Evolutionary conservation across 1,140 invertebrate genomes (phyloP), one percentile per base, ranked within the genome.

Genomic region (Philopotamus ludificatus): DNA sequence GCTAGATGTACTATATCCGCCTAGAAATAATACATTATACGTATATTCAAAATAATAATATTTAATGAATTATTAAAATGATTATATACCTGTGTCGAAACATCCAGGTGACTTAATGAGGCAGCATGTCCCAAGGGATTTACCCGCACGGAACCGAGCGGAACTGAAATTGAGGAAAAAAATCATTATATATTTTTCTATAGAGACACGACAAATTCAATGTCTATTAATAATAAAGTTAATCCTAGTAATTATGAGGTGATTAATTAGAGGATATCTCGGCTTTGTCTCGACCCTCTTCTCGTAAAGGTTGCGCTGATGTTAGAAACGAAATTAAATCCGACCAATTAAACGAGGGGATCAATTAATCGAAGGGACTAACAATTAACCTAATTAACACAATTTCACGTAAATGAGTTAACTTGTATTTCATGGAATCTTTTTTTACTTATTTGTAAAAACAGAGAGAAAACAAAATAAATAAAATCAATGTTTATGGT

Each of bases 1-100:
- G 83, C 79, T 60, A 84, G 84, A 74, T 86, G 84, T 70, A 86
- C 79, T 80, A 81, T 84, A 73, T 86, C 84, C 66, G 84, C 84
- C 85, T 87, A 73, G 2, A 55, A 4, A 9, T 55, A 10, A 7
- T 18, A n/a, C 21, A 34, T 41, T 28, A 16, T 21, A 49, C 2
- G 18, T 55, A 18, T 18, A 39, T 55, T 39, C 12, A 2, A 4
- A 39, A 15, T 51, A n/a, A 22, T n/a, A 51, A 22, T 26, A 51
- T 22, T n/a, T n/a, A n/a, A n/a, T n/a, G n/a, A n/a, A n/a, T n/a
- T n/a, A n/a, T n/a, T n/a, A n/a, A n/a, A n/a, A n/a, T n/a, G n/a
- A n/a, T n/a, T n/a, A n/a, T n/a, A 26, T 72, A 79, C 77, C 76
- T 79, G 76, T 55, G 76, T 70, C 72, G 76, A 76, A 55, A 75